Conservation (phyloP, 2,797 vertebrate genomes). For the Gouania willdenowi region DNA sequence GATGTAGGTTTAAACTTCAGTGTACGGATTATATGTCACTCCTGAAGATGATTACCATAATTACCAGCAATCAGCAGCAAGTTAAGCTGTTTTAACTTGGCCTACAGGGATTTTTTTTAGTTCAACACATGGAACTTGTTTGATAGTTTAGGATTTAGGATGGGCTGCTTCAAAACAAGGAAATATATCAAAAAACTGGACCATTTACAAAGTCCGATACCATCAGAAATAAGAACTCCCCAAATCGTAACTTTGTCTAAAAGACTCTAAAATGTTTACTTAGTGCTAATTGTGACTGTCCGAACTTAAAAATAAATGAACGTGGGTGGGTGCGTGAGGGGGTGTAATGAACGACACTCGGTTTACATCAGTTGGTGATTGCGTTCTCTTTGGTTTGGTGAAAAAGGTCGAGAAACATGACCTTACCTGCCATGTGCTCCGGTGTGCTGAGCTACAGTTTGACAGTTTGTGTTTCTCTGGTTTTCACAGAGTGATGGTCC, state of each 20-base stretch:
- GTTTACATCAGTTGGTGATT: constrained; percentile 26
- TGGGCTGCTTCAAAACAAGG: constrained; percentile 1
- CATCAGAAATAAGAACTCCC: constrained; percentile 1
- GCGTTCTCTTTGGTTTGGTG: constrained; percentile 7
- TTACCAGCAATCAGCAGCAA: constrained; percentile 2
- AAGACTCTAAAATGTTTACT: constrained; percentile 3
- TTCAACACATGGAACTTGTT: background rate
- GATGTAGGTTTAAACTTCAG: constrained; percentile 20
- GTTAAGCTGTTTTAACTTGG: background rate
- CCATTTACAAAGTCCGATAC: background rate
- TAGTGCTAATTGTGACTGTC: constrained; percentile 11
- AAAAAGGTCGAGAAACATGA: constrained; percentile 9
- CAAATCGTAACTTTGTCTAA: background rate
- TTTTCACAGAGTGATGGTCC: constrained; percentile 59
- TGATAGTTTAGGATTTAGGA: background rate
- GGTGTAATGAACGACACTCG: constrained; percentile 9
- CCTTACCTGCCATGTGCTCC: constrained; percentile 12
- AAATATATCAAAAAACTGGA: constrained; percentile 6
- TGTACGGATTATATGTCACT: constrained; percentile 12
- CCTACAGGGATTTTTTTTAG: background rate
- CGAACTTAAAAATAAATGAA: constrained; percentile 1
- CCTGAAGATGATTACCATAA: constrained; percentile 6
- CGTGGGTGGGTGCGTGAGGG: background rate
- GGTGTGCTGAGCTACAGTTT: constrained; percentile 18
- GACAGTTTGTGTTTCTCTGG: constrained; percentile 32